These are phyloP conservation scores for Phyllostomus discolor DNA, from an alignment of 2,113 vertebrate genomes.

Conservation along the genomic window DNA sequence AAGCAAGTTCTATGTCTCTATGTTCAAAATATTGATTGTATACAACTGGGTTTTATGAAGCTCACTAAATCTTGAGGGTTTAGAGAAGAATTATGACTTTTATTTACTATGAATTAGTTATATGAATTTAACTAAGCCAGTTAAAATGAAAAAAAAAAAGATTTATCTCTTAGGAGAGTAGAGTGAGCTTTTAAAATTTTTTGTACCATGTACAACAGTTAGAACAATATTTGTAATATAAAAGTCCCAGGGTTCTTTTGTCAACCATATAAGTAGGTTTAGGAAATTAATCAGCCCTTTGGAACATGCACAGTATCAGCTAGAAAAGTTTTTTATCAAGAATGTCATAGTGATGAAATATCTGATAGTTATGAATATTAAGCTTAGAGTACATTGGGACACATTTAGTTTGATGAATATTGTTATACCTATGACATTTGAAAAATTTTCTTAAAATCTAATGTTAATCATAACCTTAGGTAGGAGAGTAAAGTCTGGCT, in stretches of 20 bases:
- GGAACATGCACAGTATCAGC: background rate
- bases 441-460: background rate
- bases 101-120: background rate
- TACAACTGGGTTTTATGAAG: background rate
- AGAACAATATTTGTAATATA: background rate
- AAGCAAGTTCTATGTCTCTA: background rate
- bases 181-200: constrained; percentile 7
- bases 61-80: background rate
- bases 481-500: background rate
- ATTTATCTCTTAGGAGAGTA: background rate
- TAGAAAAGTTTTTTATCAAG: background rate
- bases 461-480: background rate
- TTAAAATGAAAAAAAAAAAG: constrained; percentile 15
- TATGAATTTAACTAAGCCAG: background rate
- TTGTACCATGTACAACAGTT: background rate
- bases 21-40: background rate
- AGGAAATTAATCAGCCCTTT: background rate
- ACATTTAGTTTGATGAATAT: constrained; percentile 10
- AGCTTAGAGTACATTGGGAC: background rate
- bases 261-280: constrained; percentile 20
- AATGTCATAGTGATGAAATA: constrained; percentile 35
- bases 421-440: background rate
- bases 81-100: background rate
- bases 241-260: background rate
- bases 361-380: background rate